Evolutionary conservation across 92 coral and sea anemone genomes (phyloP).

Genomic region (Ricordea florida): DNA sequence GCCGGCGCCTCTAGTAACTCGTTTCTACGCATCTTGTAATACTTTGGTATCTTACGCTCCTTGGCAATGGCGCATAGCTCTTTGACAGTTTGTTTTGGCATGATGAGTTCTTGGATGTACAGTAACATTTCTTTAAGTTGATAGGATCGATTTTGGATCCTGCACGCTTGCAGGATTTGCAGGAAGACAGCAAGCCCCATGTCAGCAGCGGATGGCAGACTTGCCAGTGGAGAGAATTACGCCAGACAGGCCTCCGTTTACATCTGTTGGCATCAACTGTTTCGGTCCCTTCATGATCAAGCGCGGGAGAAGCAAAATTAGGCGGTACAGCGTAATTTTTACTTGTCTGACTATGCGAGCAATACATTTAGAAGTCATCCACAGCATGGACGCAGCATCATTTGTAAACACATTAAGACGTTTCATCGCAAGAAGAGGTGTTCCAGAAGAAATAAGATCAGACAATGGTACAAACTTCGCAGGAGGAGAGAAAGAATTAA

Average conservation of each 20-base stretch:
- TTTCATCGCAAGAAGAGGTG: not conserved
- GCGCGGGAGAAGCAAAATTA: slow-evolving; percentile 26
- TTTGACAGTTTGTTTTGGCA: too few species aligned
- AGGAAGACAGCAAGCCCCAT: too few species aligned
- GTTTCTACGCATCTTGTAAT: too few species aligned
- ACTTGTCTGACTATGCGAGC: slow-evolving; percentile 11
- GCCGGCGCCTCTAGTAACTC: too few species aligned
- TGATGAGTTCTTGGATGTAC: too few species aligned
- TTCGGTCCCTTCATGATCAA: slow-evolving; percentile 24
- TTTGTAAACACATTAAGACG: not conserved
- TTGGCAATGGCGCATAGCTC: too few species aligned
- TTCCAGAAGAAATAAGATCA: not conserved
- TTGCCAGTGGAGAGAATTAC: slow-evolving; percentile 2
- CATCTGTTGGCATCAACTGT: slow-evolving; percentile 14
- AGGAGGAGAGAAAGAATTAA: not conserved
- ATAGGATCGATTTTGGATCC: too few species aligned
- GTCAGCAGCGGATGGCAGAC: slow-evolving; percentile 22
- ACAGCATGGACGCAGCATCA: not conserved
- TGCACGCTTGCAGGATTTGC: too few species aligned
- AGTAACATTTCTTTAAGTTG: too few species aligned
- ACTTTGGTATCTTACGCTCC: too few species aligned
- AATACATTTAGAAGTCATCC: not conserved
- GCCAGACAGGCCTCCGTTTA: slow-evolving; percentile 1
- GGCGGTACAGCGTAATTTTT: not conserved
- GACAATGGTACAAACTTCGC: not conserved